Percentiles rank a stretch among this genome's conserved stretches.
Conservation (phyloP, 2,888 invertebrate species). For the Acanthosoma haemorrhoidale region DNA sequence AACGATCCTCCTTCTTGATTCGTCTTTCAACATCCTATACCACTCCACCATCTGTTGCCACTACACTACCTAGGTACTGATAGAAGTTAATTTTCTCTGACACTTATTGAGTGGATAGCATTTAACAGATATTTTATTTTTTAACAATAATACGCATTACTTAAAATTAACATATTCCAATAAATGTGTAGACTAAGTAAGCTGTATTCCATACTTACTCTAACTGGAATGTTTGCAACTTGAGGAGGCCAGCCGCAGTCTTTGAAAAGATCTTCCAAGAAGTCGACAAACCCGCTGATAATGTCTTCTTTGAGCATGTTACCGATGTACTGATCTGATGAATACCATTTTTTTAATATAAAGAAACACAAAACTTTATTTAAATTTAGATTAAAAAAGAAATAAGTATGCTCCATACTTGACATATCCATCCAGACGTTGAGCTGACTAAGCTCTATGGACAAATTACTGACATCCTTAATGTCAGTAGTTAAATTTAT, state of each 20-base stretch:
- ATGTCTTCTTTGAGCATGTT: constrained; percentile 41
- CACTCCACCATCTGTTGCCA: too few relatives aligned
- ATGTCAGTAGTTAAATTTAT: constrained; percentile 38
- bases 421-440: constrained; percentile 43
- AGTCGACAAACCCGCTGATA: constrained; percentile 39
- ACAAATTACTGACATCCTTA: constrained; percentile 23
- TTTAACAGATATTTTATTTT: too few relatives aligned
- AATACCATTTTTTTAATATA: too few relatives aligned
- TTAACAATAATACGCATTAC: too few relatives aligned
- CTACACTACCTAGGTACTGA: too few relatives aligned
- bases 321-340: constrained; percentile 42
- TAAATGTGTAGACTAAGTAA: too few relatives aligned
- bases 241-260: constrained; percentile 41
- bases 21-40: too few relatives aligned
- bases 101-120: too few relatives aligned
- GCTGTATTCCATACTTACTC: constrained; percentile 36
- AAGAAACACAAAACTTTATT: too few relatives aligned
- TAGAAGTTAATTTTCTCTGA: too few relatives aligned
- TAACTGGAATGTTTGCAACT: constrained; percentile 40
- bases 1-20: too few relatives aligned
- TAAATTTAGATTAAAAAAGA: background rate
- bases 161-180: too few relatives aligned
- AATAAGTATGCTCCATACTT: constrained; percentile 34
- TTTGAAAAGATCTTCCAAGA: constrained; percentile 38
- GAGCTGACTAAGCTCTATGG: constrained; percentile 40